Evolutionary conservation across 2,888 invertebrate genomes (phyloP).

Genomic region (Apotomis betuletana): DNA sequence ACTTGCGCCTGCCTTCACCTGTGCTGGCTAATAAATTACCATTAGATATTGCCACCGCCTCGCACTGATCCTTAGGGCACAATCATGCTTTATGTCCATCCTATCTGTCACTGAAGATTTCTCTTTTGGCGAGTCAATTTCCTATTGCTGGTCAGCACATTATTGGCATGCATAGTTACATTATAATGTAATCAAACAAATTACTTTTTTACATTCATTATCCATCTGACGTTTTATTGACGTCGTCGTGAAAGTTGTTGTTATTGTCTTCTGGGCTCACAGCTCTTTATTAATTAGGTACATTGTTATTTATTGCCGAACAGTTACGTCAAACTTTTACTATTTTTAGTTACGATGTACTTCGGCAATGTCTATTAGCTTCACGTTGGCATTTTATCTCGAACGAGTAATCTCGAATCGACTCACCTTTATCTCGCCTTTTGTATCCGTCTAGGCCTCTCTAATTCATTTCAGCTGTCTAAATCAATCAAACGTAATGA

Average conservation of each 20-base stretch:
- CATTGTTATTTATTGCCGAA: slow-evolving; percentile 50
- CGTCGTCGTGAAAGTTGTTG: slow-evolving; percentile 71
- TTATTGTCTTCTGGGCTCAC: slow-evolving; percentile 58
- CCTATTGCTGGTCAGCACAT: slow-evolving; percentile 1
- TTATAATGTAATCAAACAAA: slow-evolving; percentile 71
- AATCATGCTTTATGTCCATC: slow-evolving; percentile 13
- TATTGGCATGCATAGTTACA: slow-evolving; percentile 53
- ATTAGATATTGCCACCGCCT: slow-evolving; percentile 34
- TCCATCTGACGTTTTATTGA: slow-evolving; percentile 50
- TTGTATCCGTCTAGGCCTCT: slow-evolving; percentile 52
- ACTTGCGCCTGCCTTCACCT: slow-evolving; percentile 36
- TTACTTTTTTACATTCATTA: slow-evolving; percentile 67
- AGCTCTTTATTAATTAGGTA: slow-evolving; percentile 60
- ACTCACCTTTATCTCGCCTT: slow-evolving; percentile 58
- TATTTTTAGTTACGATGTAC: slow-evolving; percentile 38
- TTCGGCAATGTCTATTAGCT: slow-evolving; percentile 56
- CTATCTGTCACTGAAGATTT: slow-evolving; percentile 16
- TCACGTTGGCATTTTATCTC: slow-evolving; percentile 59
- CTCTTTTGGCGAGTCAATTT: slow-evolving; percentile 28
- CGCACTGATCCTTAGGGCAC: slow-evolving; percentile 15
- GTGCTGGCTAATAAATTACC: slow-evolving; percentile 33
- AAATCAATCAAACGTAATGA: slow-evolving; percentile 63
- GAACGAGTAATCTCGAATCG: slow-evolving; percentile 56
- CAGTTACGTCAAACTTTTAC: slow-evolving; percentile 35
- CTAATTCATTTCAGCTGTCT: slow-evolving; percentile 60